Percentiles rank a stretch among this genome's conserved stretches.
Evolutionary conservation across 2,888 invertebrate species (phyloP).

Genomic region (Carabus problematicus): DNA sequence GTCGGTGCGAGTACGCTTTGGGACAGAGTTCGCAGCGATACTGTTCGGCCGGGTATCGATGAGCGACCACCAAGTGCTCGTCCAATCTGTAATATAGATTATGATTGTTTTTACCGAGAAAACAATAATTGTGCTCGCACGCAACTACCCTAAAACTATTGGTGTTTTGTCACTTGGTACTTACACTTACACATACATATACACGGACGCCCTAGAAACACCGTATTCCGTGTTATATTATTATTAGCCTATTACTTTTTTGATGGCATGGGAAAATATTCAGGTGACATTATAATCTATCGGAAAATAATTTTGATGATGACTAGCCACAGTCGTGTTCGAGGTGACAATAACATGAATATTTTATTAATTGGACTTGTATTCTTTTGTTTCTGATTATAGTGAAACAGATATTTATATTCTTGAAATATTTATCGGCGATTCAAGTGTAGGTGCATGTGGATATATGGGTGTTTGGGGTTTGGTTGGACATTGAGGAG

Average conservation of each 20-base stretch:
- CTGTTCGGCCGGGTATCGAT: constrained; percentile 80
- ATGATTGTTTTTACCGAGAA: constrained; percentile 3
- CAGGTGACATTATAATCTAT: constrained; percentile 47
- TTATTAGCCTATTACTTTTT: constrained; percentile 48
- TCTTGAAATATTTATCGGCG: constrained; percentile 39
- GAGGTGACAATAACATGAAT: constrained; percentile 43
- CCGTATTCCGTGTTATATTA: constrained; percentile 46
- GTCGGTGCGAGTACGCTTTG: constrained; percentile 81
- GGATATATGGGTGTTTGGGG: neutral
- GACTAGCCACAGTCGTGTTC: constrained; percentile 18
- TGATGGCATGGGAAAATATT: constrained; percentile 48
- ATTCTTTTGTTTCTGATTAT: constrained; percentile 39
- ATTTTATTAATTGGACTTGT: constrained; percentile 42
- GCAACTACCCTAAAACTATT: neutral
- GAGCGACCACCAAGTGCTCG: constrained; percentile 79
- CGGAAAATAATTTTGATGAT: constrained; percentile 43
- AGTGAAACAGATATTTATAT: constrained; percentile 40
- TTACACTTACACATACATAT: too few species aligned
- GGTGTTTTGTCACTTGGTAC: constrained; percentile 11
- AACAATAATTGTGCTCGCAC: constrained; percentile 8
- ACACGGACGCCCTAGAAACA: constrained; percentile 30
- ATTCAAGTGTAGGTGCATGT: too few species aligned
- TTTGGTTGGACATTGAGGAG: neutral
- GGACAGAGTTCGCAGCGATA: constrained; percentile 86
- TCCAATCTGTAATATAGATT: constrained; percentile 74